These are phyloP conservation scores for Amphiduros pacificus DNA, from an alignment of 2,888 invertebrate species.

Conservation along the genomic window DNA sequence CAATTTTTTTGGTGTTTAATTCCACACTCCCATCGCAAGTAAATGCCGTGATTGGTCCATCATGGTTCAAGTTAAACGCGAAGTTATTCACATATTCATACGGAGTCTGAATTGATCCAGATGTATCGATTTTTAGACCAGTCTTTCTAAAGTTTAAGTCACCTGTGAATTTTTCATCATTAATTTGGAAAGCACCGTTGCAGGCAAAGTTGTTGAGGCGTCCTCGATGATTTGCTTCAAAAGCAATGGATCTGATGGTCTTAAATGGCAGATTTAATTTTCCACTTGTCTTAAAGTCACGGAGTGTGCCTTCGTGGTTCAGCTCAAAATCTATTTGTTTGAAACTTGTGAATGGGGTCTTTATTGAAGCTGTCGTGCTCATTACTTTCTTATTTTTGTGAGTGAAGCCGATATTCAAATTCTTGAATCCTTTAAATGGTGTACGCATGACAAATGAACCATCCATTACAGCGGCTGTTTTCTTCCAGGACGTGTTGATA, in stretches of 20 bases:
- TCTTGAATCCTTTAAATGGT: not conserved
- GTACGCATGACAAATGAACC: not conserved
- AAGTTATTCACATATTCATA: not conserved
- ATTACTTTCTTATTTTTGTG: not conserved
- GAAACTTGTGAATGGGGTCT: constrained; percentile 6
- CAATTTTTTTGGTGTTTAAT: not conserved
- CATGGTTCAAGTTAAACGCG: not conserved
- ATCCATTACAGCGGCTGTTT: not conserved
- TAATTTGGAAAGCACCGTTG: not conserved
- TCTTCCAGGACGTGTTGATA: not conserved
- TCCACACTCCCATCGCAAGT: not conserved
- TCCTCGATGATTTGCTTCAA: constrained; percentile 8
- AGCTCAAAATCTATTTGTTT: constrained; percentile 9
- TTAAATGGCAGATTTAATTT: constrained; percentile 5
- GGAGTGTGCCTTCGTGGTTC: constrained; percentile 21
- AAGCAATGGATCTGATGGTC: constrained; percentile 5
- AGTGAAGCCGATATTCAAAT: not conserved
- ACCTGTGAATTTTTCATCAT: not conserved
- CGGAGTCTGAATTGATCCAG: not conserved
- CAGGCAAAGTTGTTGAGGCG: constrained; percentile 6
- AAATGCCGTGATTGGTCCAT: not conserved
- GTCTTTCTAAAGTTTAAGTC: not conserved
- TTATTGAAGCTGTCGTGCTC: constrained; percentile 8
- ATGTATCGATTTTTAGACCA: not conserved
- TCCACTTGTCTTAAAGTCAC: constrained; percentile 15